These are phyloP conservation scores for Glaucidium brasilianum DNA, from an alignment of 2,113 vertebrate genomes.

Conservation along the genomic window DNA sequence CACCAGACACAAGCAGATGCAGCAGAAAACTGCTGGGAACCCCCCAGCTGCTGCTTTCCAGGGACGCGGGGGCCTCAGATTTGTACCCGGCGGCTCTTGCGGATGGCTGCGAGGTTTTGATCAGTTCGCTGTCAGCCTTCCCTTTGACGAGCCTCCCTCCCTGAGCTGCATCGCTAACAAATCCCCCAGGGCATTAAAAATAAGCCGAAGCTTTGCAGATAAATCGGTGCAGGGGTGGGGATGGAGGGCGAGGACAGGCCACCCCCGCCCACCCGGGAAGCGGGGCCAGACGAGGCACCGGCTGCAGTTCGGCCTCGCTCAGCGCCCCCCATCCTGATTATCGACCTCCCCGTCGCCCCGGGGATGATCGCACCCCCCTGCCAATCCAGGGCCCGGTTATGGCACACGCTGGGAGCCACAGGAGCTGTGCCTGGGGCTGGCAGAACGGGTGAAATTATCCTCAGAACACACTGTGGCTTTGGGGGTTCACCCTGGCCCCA, in stretches of 20 bases:
- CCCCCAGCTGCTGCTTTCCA: neutral
- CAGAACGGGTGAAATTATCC: neutral
- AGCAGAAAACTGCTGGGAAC: neutral
- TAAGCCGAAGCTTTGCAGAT: neutral
- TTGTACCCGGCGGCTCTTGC: fast-evolving
- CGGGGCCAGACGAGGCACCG: neutral
- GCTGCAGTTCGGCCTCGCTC: neutral
- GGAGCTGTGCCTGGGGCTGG: neutral
- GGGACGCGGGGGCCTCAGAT: neutral
- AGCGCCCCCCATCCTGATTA: neutral
- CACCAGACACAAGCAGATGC: fast-evolving
- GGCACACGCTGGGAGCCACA: too few relatives aligned
- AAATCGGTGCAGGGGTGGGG: fast-evolving
- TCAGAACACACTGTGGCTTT: neutral
- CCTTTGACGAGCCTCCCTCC: neutral
- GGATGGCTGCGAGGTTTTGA: neutral
- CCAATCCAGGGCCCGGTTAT: neutral
- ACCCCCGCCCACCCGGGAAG: neutral
- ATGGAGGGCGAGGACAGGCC: neutral
- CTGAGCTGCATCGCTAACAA: neutral
- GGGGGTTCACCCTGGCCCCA: neutral
- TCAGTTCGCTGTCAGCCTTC: neutral
- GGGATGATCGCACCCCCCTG: neutral
- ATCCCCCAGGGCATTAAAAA: neutral
- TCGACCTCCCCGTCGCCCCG: neutral